phyloP scores from a whole-genome alignment of 2,888 invertebrate genomes.

The Ectobius pallidus region DNA sequence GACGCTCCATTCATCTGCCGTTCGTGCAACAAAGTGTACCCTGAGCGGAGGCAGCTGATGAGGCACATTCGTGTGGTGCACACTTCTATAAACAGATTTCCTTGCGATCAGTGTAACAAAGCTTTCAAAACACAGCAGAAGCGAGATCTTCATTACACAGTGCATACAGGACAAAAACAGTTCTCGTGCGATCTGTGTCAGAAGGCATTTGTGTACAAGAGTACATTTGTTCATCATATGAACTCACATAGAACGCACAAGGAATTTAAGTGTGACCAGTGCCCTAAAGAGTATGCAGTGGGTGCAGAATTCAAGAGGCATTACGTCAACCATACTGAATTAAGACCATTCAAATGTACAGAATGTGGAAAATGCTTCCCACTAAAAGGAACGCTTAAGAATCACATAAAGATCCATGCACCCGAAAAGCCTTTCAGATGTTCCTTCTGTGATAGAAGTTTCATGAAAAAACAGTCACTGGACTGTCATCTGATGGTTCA shows the following conservation, averaged over 20 bases:
- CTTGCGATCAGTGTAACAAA: conserved; percentile 44
- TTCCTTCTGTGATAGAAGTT: conserved; percentile 15
- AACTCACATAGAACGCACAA: conserved; percentile 41
- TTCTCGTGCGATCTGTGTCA: conserved; percentile 42
- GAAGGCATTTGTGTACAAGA: conserved; percentile 41
- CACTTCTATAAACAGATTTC: conserved; percentile 34
- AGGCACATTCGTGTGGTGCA: conserved; percentile 26
- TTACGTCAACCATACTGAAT: conserved; percentile 14
- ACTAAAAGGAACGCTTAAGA: conserved; percentile 61
- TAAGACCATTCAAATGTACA: conserved; percentile 53
- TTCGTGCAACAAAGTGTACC: conserved; percentile 24
- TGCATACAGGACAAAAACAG: conserved; percentile 41
- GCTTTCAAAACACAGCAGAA: conserved; percentile 44
- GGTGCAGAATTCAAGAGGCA: conserved; percentile 25
- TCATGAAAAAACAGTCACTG: conserved; percentile 31
- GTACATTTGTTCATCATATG: conserved; percentile 43
- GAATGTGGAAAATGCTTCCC: conserved; percentile 64
- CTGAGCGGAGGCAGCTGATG: conserved; percentile 26
- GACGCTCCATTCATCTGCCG: conserved; percentile 26
- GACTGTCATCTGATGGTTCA: conserved; percentile 33
- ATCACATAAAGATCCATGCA: conserved; percentile 65
- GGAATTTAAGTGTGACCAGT: conserved; percentile 28
- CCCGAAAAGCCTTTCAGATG: conserved; percentile 58
- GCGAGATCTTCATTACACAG: conserved; percentile 41
- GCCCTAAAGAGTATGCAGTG: conserved; percentile 28